A percentile compares a stretch with the other conserved stretches of the same genome.
These are phyloP conservation scores for Lumbricus terrestris DNA, from an alignment of 2,888 invertebrate species.

Conservation along the genomic window DNA sequence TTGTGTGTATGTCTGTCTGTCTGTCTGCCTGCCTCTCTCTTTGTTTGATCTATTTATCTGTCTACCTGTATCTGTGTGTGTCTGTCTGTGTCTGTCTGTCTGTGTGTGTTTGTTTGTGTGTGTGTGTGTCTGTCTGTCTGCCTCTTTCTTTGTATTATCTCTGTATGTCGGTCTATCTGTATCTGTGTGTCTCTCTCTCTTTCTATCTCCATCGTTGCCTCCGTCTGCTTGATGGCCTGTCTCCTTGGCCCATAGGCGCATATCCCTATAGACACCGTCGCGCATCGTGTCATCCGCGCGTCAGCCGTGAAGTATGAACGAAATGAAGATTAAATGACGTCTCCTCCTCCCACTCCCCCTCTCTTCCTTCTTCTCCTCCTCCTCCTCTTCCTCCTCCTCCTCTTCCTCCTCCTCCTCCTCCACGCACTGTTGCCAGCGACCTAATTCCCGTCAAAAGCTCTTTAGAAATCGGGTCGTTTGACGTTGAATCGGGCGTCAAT, in stretches of 20 bases:
- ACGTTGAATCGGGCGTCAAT: slow-evolving; percentile 15
- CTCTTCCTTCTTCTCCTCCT: too few species aligned
- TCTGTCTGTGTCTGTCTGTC: slow-evolving; percentile 16
- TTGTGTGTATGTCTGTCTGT: slow-evolving; percentile 11
- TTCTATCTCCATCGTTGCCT: slow-evolving; percentile 9
- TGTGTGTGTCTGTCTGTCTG: too few species aligned
- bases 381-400: too few species aligned
- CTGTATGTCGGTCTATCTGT: too few species aligned
- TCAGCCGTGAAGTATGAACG: slow-evolving; percentile 12
- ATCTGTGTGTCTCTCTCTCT: slow-evolving; percentile 15
- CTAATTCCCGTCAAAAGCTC: slow-evolving; percentile 13
- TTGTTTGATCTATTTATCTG: neutral
- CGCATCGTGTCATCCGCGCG: neutral
- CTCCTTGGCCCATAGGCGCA: neutral
- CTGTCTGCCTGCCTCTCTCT: too few species aligned
- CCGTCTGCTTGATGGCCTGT: neutral
- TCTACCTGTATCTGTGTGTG: slow-evolving; percentile 17
- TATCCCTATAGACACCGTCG: neutral
- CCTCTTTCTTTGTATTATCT: too few species aligned
- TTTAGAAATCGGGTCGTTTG: slow-evolving; percentile 7
- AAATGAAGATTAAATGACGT: neutral
- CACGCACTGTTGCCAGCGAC: neutral
- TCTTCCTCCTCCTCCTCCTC: neutral
- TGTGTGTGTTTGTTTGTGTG: neutral
- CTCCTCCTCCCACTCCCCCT: neutral